Conservation (phyloP, 2,113 vertebrate genomes). For the Rhinoderma darwinii region DNA sequence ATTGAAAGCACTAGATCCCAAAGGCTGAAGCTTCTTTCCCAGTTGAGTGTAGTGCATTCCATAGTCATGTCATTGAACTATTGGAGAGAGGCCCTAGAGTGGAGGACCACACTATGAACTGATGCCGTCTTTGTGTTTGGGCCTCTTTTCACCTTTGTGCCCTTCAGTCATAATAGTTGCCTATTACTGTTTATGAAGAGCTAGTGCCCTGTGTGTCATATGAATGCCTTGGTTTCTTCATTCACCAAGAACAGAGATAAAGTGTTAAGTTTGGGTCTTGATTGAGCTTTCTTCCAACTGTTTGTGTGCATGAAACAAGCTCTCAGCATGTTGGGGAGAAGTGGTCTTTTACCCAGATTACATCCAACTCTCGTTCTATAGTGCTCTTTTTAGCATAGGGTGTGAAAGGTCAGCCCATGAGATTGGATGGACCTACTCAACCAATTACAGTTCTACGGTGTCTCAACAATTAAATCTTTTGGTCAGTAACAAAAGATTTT, state of each 20-base stretch:
- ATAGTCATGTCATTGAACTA: slow-evolving; percentile 52
- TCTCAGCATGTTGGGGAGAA: slow-evolving; percentile 86
- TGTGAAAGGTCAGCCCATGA: slow-evolving; percentile 90
- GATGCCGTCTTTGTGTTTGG: slow-evolving; percentile 61
- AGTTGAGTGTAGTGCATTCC: slow-evolving; percentile 39
- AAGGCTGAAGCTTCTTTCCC: not conserved
- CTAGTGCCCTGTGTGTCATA: slow-evolving; percentile 65
- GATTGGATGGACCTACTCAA: slow-evolving; percentile 85
- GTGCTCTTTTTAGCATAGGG: slow-evolving; percentile 82
- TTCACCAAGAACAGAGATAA: slow-evolving; percentile 76
- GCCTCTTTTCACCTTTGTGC: slow-evolving; percentile 66
- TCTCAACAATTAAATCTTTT: slow-evolving; percentile 75
- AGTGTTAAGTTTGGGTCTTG: slow-evolving; percentile 76
- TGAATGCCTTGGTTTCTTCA: slow-evolving; percentile 65
- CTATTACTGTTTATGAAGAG: slow-evolving; percentile 62
- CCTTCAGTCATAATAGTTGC: slow-evolving; percentile 64
- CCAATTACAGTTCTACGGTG: slow-evolving; percentile 85
- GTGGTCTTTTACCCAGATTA: slow-evolving; percentile 93
- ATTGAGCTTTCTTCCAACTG: slow-evolving; percentile 79
- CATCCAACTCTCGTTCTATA: slow-evolving; percentile 81
- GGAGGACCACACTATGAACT: slow-evolving; percentile 63
- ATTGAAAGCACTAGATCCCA: slow-evolving; percentile 44
- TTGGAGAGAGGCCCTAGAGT: slow-evolving; percentile 14
- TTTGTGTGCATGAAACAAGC: slow-evolving; percentile 85
- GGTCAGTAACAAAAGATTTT: slow-evolving; percentile 81